These are phyloP conservation scores for Spicauda simplicius DNA, from an alignment of 2,888 invertebrate genomes.

Conservation along the genomic window DNA sequence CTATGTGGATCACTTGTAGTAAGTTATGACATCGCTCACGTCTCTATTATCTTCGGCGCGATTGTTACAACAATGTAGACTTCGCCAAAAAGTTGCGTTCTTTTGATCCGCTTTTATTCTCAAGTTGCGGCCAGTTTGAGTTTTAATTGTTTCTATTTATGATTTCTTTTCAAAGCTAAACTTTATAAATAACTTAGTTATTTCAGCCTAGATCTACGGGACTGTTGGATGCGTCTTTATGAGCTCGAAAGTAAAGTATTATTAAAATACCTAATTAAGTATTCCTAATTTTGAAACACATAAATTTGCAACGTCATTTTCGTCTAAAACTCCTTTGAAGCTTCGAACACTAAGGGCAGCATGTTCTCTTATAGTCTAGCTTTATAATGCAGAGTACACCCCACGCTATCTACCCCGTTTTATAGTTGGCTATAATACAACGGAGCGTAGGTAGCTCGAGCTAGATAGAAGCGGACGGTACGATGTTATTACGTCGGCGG, in stretches of 20 bases:
- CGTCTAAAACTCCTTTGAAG: conserved; percentile 16
- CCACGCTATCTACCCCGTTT: conserved; percentile 71
- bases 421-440: conserved; percentile 68
- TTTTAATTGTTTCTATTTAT: conserved; percentile 6
- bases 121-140: neutral
- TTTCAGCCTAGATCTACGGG: neutral
- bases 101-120: neutral
- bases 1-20: conserved; percentile 63
- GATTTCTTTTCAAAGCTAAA: neutral
- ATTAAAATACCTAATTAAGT: conserved; percentile 1
- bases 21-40: conserved; percentile 52
- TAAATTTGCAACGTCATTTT: conserved; percentile 16
- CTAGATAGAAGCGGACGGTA: conserved; percentile 72
- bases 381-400: conserved; percentile 65
- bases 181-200: neutral
- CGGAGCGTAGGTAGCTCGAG: conserved; percentile 70
- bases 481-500: conserved; percentile 67
- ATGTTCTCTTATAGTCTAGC: conserved; percentile 48
- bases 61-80: conserved; percentile 32
- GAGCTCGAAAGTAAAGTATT: neutral
- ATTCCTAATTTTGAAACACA: conserved; percentile 12
- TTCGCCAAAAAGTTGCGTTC: conserved; percentile 23
- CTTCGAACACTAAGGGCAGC: conserved; percentile 20
- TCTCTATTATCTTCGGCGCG: conserved; percentile 43
- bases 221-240: neutral